Base-by-base conservation (phyloP, 2,888 invertebrate species). In the Aspidiotus destructor region DNA sequence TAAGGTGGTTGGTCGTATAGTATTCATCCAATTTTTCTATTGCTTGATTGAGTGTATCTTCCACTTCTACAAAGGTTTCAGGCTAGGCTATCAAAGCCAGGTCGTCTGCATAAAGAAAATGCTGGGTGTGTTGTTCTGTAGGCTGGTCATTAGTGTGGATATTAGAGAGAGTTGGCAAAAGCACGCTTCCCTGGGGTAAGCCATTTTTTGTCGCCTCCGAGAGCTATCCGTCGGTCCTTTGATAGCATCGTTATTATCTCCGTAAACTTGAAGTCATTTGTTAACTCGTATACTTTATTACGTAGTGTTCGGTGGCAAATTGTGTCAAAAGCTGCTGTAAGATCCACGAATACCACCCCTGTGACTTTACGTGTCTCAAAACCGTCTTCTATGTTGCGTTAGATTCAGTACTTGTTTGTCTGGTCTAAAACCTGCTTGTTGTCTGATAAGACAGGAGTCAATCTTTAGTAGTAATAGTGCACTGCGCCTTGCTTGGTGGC, bases 61-160 rank as follows among this genome's bases (percentile, higher is more conserved):
- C 65, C 9, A 70, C 62, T 60, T 41, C 65, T 52, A 48, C 60
- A 42, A 65, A 69, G 15, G 57, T 69, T 28, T 15, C 41, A 16
- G 16, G 60, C 42, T 61, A n/a, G 41, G 65, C 69, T 17, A 60
- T 48, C 53, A 70, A n/a, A 1, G 55, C 70, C 17, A 62, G 61
- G 44, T 70, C 65, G 54, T 70, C 70, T 17, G 61, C 70, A 57
- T 44, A 70, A 40, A 60, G 58, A 17, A 69, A 69, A 10, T 65
- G 60, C 3, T 41, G 44, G 13, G 64, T 65, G 41, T 15, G 17
- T 11, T 40, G 8, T 42, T 44, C 55, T 10, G 60, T 67, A 44
- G 65, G 70, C 60, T 70, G 65, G 41, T 70, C 70, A 48, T 70
- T 70, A 28, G 65, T 65, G 44, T 70, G 60, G 11, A 69, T 53